Conservation (phyloP, 1,140 invertebrate genomes). For the Drosophila miranda region DNA sequence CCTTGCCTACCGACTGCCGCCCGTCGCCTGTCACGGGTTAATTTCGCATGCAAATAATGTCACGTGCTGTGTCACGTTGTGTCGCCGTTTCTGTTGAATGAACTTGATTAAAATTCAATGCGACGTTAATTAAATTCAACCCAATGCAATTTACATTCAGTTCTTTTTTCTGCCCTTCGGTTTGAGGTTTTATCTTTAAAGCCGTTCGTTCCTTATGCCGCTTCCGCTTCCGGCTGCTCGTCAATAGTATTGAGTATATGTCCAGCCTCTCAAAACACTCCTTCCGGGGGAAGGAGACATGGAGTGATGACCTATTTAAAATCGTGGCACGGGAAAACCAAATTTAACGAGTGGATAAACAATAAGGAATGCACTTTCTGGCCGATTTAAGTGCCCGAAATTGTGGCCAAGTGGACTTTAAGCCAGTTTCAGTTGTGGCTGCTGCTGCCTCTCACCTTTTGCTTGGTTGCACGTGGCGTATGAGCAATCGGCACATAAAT, state of each 20-base stretch:
- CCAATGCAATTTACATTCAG: constrained; percentile 66
- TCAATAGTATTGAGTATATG: too few species aligned
- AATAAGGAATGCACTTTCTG: not conserved
- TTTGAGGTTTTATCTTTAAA: constrained; percentile 21
- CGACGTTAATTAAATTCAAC: constrained; percentile 76
- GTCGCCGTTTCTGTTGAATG: constrained; percentile 54
- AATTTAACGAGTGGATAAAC: too few species aligned
- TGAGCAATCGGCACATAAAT: constrained; percentile 69
- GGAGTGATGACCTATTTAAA: too few species aligned
- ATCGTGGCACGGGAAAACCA: too few species aligned
- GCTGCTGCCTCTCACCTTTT: constrained; percentile 16
- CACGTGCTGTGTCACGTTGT: constrained; percentile 61
- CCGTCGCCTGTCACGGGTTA: constrained; percentile 64
- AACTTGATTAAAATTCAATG: constrained; percentile 80
- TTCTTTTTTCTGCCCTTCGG: constrained; percentile 8
- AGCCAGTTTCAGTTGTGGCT: constrained; percentile 5
- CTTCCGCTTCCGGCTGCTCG: too few species aligned
- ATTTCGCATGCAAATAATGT: constrained; percentile 79
- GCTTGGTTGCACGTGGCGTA: constrained; percentile 58
- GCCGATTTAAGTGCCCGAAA: constrained; percentile 2
- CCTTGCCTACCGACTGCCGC: not conserved
- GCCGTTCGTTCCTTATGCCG: not conserved
- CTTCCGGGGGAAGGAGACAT: too few species aligned
- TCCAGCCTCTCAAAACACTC: too few species aligned
- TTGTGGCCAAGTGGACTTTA: constrained; percentile 7